These are phyloP conservation scores for rabbit (Oryctolagus cuniculus) DNA, from an alignment of 2,113 vertebrate genomes.

Conservation along the genomic window DNA sequence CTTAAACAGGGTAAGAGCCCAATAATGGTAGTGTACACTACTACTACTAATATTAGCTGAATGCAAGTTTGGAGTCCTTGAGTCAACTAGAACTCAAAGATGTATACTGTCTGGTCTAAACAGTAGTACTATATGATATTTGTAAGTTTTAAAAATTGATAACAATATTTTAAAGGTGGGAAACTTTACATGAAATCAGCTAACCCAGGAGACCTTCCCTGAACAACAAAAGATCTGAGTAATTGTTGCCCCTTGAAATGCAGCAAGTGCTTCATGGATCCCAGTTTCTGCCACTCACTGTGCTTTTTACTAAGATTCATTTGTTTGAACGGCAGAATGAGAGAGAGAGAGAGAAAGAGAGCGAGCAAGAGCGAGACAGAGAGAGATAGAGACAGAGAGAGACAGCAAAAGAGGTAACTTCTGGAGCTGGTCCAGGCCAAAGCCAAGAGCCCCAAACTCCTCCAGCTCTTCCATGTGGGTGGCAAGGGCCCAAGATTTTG, in stretches of 20 bases:
- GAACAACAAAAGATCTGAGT: slow-evolving; percentile 19
- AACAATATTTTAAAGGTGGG: slow-evolving; percentile 42
- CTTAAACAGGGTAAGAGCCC: not conserved
- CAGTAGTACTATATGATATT: not conserved
- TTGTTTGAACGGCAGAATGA: too few relatives aligned
- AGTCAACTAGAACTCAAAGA: slow-evolving; percentile 16
- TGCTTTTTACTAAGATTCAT: not conserved
- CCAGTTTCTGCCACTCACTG: not conserved
- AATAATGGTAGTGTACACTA: not conserved
- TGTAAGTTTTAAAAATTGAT: slow-evolving; percentile 13
- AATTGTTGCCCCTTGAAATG: slow-evolving; percentile 45
- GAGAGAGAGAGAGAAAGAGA: too few relatives aligned
- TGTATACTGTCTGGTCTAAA: slow-evolving; percentile 20
- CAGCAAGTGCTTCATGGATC: not conserved
- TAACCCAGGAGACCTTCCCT: not conserved
- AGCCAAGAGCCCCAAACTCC: too few relatives aligned
- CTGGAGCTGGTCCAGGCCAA: too few relatives aligned
- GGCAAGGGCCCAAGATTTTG: too few relatives aligned
- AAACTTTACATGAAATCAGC: slow-evolving; percentile 23
- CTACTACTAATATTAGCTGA: slow-evolving; percentile 29
- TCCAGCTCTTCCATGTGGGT: too few relatives aligned
- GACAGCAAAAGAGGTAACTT: too few relatives aligned
- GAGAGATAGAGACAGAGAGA: too few relatives aligned
- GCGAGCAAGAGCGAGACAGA: too few relatives aligned
- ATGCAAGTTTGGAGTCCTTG: not conserved